These are phyloP conservation scores for Acrocephalus arundinaceus DNA, from an alignment of 2,113 vertebrate species.

Conservation along the genomic window DNA sequence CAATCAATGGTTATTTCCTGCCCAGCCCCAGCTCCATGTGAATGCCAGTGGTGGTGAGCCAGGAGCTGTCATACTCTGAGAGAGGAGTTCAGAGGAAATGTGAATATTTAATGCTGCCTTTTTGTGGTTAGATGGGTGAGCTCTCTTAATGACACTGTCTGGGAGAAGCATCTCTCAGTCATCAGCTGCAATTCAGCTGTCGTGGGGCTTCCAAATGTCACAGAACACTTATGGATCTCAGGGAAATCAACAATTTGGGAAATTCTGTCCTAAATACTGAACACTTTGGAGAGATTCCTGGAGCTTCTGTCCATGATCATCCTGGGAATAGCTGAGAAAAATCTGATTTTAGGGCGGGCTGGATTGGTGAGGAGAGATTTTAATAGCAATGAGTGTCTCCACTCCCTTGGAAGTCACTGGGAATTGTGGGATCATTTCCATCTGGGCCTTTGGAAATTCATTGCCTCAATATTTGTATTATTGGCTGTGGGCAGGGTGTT, in stretches of 20 bases:
- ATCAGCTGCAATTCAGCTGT: neutral
- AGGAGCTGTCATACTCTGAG: neutral
- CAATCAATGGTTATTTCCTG: neutral
- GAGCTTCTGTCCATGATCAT: neutral
- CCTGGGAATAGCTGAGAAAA: neutral
- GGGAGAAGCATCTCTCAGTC: neutral
- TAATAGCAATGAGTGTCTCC: neutral
- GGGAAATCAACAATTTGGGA: neutral
- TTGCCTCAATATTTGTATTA: slow-evolving; percentile 10
- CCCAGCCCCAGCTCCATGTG: neutral
- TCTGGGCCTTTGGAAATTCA: slow-evolving; percentile 24
- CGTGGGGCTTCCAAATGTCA: neutral
- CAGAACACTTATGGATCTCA: neutral
- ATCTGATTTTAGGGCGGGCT: neutral
- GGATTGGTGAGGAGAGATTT: neutral
- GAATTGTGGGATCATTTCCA: neutral
- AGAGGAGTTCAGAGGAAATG: slow-evolving; percentile 13
- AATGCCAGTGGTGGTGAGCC: neutral
- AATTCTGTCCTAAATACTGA: neutral
- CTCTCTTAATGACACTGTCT: slow-evolving; percentile 3
- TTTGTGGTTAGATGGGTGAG: neutral
- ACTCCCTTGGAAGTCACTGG: neutral
- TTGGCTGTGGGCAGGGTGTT: neutral
- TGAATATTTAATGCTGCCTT: slow-evolving; percentile 56
- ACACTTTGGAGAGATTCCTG: neutral